These are phyloP conservation scores for Heliocidaris erythrogramma DNA, from an alignment of 35 echinoderm and acorn worm genomes.

Conservation along the genomic window DNA sequence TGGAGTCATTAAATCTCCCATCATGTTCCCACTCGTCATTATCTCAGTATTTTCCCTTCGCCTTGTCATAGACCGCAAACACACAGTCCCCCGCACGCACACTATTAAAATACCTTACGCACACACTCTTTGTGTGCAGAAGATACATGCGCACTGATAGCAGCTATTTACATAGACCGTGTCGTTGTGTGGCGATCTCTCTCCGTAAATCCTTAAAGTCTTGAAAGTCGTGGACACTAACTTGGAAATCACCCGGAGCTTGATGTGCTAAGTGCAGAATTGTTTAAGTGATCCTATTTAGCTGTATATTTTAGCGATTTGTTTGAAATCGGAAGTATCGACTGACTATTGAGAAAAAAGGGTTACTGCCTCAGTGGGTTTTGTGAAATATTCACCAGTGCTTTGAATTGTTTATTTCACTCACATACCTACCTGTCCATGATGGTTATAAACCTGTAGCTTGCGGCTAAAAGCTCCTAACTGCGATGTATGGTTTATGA, in stretches of 20 bases:
- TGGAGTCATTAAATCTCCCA: neutral
- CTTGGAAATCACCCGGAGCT: neutral
- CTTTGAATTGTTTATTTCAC: neutral
- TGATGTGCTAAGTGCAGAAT: neutral
- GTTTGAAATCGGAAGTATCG: neutral
- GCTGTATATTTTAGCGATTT: neutral
- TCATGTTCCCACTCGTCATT: neutral
- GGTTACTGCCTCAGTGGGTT: neutral
- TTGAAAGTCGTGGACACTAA: neutral
- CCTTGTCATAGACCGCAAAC: neutral
- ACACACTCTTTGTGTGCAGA: neutral
- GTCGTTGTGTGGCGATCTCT: neutral
- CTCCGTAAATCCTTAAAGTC: neutral
- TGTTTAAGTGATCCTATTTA: neutral
- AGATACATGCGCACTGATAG: neutral
- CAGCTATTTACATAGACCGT: neutral
- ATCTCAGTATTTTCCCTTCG: neutral
- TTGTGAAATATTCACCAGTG: neutral
- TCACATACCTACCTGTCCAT: neutral
- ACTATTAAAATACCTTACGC: neutral
- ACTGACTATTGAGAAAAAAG: neutral
- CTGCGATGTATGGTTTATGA: neutral
- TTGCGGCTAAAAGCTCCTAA: neutral
- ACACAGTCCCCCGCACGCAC: neutral
- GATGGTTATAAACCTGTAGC: neutral